Evolutionary conservation across 1,140 invertebrate genomes (phyloP).

Genomic region (Scaptodrosophila lebanonensis): DNA sequence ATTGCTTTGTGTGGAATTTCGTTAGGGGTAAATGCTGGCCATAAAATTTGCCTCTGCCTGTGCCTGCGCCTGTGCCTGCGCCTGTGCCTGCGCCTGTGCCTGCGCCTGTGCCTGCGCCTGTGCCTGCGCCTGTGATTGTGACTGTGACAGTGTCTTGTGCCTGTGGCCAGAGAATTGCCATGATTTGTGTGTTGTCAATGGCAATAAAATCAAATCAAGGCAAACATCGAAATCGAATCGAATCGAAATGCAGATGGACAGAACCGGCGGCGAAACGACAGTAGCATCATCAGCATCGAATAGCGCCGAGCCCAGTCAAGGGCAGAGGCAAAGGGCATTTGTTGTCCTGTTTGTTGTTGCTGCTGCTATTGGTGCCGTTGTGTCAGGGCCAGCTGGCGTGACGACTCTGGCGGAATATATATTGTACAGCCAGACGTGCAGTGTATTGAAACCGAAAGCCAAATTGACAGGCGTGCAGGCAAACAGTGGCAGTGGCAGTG

Average conservation of each 20-base stretch:
- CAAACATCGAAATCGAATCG: constrained; percentile 12
- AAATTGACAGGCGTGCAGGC: constrained; percentile 4
- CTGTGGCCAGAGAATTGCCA: constrained; percentile 8
- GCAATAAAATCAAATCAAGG: constrained; percentile 17
- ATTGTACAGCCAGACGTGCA: background rate
- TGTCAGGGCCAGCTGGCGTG: background rate
- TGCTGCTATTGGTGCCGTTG: background rate
- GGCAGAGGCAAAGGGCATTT: too few relatives aligned
- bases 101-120: too few relatives aligned
- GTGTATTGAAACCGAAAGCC: constrained; percentile 4
- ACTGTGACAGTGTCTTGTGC: background rate
- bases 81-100: too few relatives aligned
- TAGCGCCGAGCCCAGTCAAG: background rate
- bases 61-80: too few relatives aligned
- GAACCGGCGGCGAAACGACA: constrained; percentile 1
- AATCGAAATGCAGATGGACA: constrained; percentile 20
- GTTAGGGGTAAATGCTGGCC: too few relatives aligned
- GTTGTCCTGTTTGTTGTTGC: too few relatives aligned
- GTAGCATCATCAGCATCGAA: too few relatives aligned
- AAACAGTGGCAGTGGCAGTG: constrained; percentile 4
- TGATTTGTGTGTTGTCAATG: constrained; percentile 18
- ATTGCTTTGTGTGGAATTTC: too few relatives aligned
- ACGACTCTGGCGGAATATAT: background rate
- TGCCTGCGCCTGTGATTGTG: too few relatives aligned
- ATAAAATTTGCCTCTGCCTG: too few relatives aligned